Evolutionary conservation across 2,113 vertebrate species (phyloP).

Genomic region (Passer domesticus): DNA sequence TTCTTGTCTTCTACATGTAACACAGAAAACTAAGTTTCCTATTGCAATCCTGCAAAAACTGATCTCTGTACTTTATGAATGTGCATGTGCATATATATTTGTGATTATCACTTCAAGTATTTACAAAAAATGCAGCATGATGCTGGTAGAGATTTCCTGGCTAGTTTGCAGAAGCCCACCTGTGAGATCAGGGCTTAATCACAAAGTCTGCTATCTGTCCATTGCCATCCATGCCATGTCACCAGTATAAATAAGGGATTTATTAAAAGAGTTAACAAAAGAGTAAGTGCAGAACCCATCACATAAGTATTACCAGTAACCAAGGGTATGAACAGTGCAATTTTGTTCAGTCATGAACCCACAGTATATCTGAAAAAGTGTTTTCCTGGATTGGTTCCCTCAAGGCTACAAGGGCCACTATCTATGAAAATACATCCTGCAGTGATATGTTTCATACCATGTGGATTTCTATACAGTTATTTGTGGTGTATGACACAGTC

Average conservation of each 20-base stretch:
- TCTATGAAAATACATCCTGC: neutral
- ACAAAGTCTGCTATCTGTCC: neutral
- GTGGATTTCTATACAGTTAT: neutral
- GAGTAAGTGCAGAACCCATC: neutral
- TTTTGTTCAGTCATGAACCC: neutral
- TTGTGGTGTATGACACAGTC: no score
- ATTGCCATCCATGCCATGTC: neutral
- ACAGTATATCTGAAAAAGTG: neutral
- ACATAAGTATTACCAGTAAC: neutral
- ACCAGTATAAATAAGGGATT: neutral
- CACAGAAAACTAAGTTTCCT: neutral
- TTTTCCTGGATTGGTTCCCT: neutral
- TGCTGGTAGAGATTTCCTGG: neutral
- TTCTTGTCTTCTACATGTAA: neutral
- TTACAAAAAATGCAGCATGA: neutral
- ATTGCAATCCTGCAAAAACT: neutral
- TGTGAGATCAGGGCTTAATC: neutral
- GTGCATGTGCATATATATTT: accelerated
- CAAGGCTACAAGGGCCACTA: neutral
- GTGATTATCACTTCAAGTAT: neutral
- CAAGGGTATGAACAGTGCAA: neutral
- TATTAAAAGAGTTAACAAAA: neutral
- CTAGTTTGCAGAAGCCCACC: neutral
- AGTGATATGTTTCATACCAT: neutral
- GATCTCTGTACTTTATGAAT: neutral